Conservation (phyloP, 2,888 invertebrate species). For the Lithophane semibrunnea region DNA sequence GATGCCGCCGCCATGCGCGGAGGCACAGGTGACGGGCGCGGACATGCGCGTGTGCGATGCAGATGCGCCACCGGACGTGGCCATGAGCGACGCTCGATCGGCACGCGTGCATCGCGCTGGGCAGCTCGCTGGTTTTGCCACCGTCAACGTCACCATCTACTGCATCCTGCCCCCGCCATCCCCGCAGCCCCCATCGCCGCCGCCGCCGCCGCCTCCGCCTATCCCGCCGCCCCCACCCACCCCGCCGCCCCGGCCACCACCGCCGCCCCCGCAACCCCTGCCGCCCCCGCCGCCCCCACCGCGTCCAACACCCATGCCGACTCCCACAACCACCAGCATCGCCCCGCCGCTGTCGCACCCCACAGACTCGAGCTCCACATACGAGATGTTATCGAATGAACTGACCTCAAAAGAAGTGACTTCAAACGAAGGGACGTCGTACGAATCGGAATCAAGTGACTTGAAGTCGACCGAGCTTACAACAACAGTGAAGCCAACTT, state of each 20-base stretch:
- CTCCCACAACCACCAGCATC: not conserved
- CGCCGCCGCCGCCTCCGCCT: not conserved
- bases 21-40: constrained; percentile 40
- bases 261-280: not conserved
- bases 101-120: constrained; percentile 51
- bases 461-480: constrained; percentile 26
- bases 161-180: constrained; percentile 1
- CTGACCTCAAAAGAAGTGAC: constrained; percentile 20
- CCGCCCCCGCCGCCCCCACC: not conserved
- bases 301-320: not conserved
- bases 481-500: constrained; percentile 10
- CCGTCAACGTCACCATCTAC: constrained; percentile 50
- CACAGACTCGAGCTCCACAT: constrained; percentile 24
- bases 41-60: constrained; percentile 48
- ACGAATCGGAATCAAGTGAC: constrained; percentile 1
- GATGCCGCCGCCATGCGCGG: constrained; percentile 51
- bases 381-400: constrained; percentile 46
- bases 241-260: rapidly evolving
- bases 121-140: constrained; percentile 19
- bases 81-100: constrained; percentile 12
- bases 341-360: not conserved
- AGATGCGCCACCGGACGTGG: constrained; percentile 44
- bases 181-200: no score
- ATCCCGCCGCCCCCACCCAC: no score
- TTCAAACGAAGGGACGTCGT: constrained; percentile 13